A percentile compares a stretch with the other conserved stretches of the same genome.
Evolutionary conservation across 1,140 invertebrate species (phyloP).

Genomic region (Triops cancriformis): DNA sequence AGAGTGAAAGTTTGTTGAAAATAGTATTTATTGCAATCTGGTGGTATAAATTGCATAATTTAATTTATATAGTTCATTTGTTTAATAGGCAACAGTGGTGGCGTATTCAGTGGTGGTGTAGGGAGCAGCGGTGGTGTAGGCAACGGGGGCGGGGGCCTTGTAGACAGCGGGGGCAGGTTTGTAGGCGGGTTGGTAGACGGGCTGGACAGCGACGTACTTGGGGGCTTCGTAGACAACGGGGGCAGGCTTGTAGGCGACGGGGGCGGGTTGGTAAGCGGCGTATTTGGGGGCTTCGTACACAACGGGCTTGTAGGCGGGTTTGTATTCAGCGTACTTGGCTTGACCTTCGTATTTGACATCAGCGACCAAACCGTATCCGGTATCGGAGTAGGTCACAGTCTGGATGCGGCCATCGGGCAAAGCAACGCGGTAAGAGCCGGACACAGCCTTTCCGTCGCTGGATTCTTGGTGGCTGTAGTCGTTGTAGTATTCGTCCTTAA

Average conservation of each 20-base stretch:
- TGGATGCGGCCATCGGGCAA: conserved; percentile 57
- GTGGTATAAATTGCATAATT: neutral
- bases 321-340: conserved; percentile 26
- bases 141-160: neutral
- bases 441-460: conserved; percentile 49
- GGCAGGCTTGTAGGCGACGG: neutral
- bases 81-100: neutral
- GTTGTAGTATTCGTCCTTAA: conserved; percentile 58
- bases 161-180: neutral
- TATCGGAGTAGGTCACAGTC: conserved; percentile 28
- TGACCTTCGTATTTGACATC: conserved; percentile 31
- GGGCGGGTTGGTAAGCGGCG: neutral
- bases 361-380: conserved; percentile 30
- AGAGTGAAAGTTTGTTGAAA: neutral
- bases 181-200: neutral
- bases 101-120: conserved; percentile 1
- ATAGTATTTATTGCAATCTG: neutral
- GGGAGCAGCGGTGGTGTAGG: conserved; percentile 8
- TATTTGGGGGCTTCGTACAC: neutral
- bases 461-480: conserved; percentile 63
- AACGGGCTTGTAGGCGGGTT: neutral
- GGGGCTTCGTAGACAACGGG: neutral
- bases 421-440: conserved; percentile 61
- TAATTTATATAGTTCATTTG: neutral
- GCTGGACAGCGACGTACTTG: neutral